These are phyloP conservation scores for Hemithea aestivaria DNA, from an alignment of 2,888 invertebrate species.

Conservation along the genomic window DNA sequence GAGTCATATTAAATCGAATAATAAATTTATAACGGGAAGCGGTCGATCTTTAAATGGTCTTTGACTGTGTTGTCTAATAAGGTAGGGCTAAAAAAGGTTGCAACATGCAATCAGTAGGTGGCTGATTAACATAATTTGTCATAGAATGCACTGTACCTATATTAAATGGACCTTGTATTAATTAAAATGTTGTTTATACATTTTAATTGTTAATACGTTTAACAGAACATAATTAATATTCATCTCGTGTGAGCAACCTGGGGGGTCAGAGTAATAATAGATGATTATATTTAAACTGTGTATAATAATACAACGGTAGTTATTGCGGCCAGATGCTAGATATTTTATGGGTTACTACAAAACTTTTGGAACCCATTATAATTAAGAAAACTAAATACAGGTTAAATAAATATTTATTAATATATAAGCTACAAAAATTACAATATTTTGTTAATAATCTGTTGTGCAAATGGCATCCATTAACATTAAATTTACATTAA, in stretches of 20 bases:
- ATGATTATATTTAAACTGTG: neutral
- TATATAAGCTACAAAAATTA: no score
- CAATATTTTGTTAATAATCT: no score
- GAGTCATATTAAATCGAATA: slow-evolving; percentile 59
- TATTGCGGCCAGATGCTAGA: no score
- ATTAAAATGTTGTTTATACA: slow-evolving; percentile 20
- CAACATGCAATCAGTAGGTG: slow-evolving; percentile 14
- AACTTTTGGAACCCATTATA: no score
- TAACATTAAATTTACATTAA: no score
- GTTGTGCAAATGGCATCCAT: no score
- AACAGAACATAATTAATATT: neutral
- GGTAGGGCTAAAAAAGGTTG: slow-evolving; percentile 38
- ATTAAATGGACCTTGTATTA: slow-evolving; percentile 29
- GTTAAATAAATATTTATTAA: no score
- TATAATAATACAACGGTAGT: no score
- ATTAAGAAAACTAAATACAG: no score
- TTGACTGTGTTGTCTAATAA: slow-evolving; percentile 46
- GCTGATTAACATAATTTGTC: slow-evolving; percentile 15
- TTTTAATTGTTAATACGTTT: slow-evolving; percentile 5
- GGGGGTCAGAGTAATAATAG: slow-evolving; percentile 8
- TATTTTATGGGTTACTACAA: no score
- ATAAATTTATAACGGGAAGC: slow-evolving; percentile 72
- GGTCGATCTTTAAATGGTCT: slow-evolving; percentile 57
- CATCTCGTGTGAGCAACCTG: slow-evolving; percentile 3
- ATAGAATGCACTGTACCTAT: slow-evolving; percentile 10